phyloP scores from a whole-genome alignment of 2,888 invertebrate genomes.

The Rapana venosa region DNA sequence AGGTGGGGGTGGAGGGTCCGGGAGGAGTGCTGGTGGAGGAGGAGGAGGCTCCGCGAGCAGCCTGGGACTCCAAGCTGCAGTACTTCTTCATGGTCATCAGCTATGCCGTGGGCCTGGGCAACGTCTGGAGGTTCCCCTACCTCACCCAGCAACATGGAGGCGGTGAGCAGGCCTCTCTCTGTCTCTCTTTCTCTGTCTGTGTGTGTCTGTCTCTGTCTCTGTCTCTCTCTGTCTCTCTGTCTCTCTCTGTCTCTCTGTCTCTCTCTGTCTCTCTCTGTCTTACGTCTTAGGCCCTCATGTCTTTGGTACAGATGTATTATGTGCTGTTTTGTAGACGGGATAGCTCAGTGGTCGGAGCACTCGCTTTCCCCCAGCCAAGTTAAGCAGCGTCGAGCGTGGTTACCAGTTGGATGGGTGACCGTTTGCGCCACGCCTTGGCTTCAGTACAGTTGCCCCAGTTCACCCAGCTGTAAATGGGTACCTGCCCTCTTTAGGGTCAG shows the following conservation, averaged over 20 bases:
- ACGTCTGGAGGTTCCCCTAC: conserved; percentile 71
- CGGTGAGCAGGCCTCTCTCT: conserved; percentile 52
- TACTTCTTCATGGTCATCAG: conserved; percentile 72
- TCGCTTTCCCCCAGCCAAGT: too few relatives aligned
- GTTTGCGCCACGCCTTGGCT: too few relatives aligned
- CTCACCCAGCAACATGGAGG: conserved; percentile 69
- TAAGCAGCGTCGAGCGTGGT: too few relatives aligned
- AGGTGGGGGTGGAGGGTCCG: conserved; percentile 32
- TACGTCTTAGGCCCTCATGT: too few relatives aligned
- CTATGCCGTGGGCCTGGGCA: conserved; percentile 70
- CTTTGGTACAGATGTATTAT: too few relatives aligned
- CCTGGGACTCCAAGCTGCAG: conserved; percentile 69
- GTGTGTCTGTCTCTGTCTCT: background rate
- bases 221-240: background rate
- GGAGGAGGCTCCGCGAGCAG: conserved; percentile 45
- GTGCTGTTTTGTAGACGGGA: too few relatives aligned
- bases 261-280: background rate
- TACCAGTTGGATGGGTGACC: too few relatives aligned
- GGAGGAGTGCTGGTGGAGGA: conserved; percentile 28
- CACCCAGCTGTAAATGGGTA: too few relatives aligned
- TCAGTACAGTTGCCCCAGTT: too few relatives aligned
- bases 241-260: background rate
- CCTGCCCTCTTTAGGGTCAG: too few relatives aligned
- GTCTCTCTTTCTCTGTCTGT: background rate
- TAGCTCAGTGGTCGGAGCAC: too few relatives aligned